phyloP scores from a whole-genome alignment of 2,888 invertebrate species.

The Hemaris fuciformis region DNA sequence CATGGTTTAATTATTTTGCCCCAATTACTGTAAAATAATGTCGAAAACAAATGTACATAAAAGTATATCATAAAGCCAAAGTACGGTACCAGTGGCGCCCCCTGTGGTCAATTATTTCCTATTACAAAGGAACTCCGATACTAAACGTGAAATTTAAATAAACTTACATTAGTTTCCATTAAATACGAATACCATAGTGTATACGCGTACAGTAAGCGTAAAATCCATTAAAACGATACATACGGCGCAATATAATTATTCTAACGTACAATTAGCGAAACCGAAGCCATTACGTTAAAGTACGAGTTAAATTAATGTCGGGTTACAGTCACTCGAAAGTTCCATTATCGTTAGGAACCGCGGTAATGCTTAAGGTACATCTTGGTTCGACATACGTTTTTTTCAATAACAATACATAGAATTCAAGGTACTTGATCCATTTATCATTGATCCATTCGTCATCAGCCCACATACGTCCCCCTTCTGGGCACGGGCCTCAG shows the following conservation, averaged over 20 bases:
- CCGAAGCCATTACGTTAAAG: slow-evolving; percentile 76
- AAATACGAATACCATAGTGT: background rate
- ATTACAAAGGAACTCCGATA: background rate
- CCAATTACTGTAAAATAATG: too few relatives aligned
- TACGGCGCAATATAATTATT: slow-evolving; percentile 72
- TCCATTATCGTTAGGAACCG: slow-evolving; percentile 78
- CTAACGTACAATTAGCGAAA: slow-evolving; percentile 78
- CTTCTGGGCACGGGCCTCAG: too few relatives aligned
- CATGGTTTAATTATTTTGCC: too few relatives aligned
- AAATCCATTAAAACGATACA: slow-evolving; percentile 73
- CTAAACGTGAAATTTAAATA: background rate
- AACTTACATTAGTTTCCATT: background rate
- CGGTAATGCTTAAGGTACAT: slow-evolving; percentile 65
- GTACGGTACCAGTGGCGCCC: too few relatives aligned
- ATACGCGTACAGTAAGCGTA: slow-evolving; percentile 15
- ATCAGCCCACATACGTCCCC: too few relatives aligned
- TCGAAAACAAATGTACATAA: too few relatives aligned
- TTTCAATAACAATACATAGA: background rate
- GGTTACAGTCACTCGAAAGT: slow-evolving; percentile 78
- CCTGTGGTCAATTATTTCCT: too few relatives aligned
- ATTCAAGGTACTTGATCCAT: background rate
- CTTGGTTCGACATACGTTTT: slow-evolving; percentile 24
- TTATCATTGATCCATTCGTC: too few relatives aligned
- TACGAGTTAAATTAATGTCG: slow-evolving; percentile 77
- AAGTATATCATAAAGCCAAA: too few relatives aligned